phyloP scores from a whole-genome alignment of 1,140 invertebrate genomes.

The Carposina sasakii region DNA sequence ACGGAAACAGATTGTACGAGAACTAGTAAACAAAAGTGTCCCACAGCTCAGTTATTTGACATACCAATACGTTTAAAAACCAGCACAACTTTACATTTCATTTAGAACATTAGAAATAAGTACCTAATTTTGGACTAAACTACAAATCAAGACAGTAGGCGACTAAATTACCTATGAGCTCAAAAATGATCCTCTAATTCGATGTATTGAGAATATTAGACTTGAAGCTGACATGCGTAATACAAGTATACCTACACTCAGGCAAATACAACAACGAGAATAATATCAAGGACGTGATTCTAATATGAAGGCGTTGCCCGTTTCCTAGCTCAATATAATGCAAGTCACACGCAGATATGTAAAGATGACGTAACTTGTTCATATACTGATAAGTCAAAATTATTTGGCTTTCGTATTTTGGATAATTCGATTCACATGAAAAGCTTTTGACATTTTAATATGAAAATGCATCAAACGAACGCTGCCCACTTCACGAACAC shows the following conservation, averaged over 20 bases:
- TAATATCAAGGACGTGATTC: slow-evolving; percentile 34
- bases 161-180: slow-evolving; percentile 30
- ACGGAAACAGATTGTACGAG: too few relatives aligned
- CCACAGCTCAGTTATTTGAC: too few relatives aligned
- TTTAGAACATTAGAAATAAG: slow-evolving; percentile 27
- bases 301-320: slow-evolving; percentile 45
- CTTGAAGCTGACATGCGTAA: slow-evolving; percentile 37
- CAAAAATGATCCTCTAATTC: slow-evolving; percentile 57
- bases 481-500: slow-evolving; percentile 23
- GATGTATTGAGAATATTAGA: slow-evolving; percentile 59
- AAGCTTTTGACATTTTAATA: slow-evolving; percentile 37
- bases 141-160: slow-evolving; percentile 31
- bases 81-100: too few relatives aligned
- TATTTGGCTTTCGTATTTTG: slow-evolving; percentile 36
- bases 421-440: slow-evolving; percentile 27
- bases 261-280: slow-evolving; percentile 56
- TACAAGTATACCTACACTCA: slow-evolving; percentile 42
- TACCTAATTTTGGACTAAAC: slow-evolving; percentile 30
- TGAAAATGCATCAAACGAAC: slow-evolving; percentile 35
- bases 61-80: too few relatives aligned
- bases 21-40: too few relatives aligned
- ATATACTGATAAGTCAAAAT: slow-evolving; percentile 58
- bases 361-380: slow-evolving; percentile 50
- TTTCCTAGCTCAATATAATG: slow-evolving; percentile 47
- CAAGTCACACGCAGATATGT: slow-evolving; percentile 70